A percentile compares a stretch with the other conserved stretches of the same genome.
phyloP scores from a whole-genome alignment of 2,113 vertebrate genomes.

The Aspidoscelis tigris region DNA sequence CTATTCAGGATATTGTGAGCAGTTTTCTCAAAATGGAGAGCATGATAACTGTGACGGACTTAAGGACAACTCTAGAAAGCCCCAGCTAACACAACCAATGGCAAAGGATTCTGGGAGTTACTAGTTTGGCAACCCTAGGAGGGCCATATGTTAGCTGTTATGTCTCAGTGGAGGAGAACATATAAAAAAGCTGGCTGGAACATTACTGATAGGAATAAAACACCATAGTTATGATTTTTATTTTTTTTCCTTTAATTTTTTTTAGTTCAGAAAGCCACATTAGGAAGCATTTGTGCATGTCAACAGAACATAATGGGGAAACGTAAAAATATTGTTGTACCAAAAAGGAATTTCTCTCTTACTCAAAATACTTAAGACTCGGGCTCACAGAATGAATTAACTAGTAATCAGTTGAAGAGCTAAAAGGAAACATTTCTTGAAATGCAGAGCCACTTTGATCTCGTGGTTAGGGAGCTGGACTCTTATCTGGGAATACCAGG shows the following conservation, averaged over 20 bases:
- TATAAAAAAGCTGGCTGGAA: no score
- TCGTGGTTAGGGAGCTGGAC: no score
- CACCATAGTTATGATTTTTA: no score
- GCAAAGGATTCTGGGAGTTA: background rate
- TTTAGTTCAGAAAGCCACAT: no score
- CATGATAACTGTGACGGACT: no score
- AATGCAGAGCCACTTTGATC: background rate
- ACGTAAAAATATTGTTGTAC: background rate
- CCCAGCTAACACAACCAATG: background rate
- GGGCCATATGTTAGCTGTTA: background rate
- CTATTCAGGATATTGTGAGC: background rate
- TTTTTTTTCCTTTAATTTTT: no score
- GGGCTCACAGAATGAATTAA: background rate
- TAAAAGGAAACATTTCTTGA: background rate
- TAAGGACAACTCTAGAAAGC: background rate
- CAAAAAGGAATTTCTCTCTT: background rate
- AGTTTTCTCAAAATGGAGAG: background rate
- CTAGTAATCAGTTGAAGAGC: background rate
- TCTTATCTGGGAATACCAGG: no score
- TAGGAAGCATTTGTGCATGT: background rate
- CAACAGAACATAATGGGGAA: background rate
- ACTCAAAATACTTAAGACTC: background rate
- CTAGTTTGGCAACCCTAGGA: background rate
- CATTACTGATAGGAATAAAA: no score
- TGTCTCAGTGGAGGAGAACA: no score